These are phyloP conservation scores for Drosophila navojoa DNA, from an alignment of 1,140 invertebrate genomes.

Conservation along the genomic window DNA sequence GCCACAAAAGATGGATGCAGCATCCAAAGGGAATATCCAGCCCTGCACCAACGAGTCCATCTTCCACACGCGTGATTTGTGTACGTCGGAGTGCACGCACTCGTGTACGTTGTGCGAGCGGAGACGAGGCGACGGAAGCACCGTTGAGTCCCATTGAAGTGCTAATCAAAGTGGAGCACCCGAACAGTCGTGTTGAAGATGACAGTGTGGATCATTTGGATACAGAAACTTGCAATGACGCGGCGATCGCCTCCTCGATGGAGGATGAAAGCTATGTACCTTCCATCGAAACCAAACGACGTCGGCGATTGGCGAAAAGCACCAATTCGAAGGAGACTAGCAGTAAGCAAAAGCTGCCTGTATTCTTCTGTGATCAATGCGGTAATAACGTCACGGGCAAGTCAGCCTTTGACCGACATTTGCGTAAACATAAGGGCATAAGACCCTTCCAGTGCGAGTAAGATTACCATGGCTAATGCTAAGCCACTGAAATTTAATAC, in stretches of 20 bases:
- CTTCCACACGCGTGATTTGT: conserved; percentile 6
- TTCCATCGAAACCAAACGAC: conserved; percentile 19
- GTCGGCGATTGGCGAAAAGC: conserved; percentile 14
- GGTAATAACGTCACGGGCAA: conserved; percentile 63
- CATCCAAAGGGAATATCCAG: not conserved
- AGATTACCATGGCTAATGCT: not conserved
- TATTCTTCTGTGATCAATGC: conserved; percentile 71
- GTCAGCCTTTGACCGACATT: conserved; percentile 65
- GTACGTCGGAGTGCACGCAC: conserved; percentile 46
- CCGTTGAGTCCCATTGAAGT: conserved; percentile 47
- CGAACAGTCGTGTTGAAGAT: conserved; percentile 22
- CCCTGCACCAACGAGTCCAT: not conserved
- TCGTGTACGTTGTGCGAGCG: not conserved
- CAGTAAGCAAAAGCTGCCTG: conserved; percentile 41
- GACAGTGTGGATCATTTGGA: conserved; percentile 58
- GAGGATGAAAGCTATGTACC: conserved; percentile 11
- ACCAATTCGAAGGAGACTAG: conserved; percentile 30
- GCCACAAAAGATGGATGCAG: conserved; percentile 54
- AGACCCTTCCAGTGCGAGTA: conserved; percentile 72
- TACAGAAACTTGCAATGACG: conserved; percentile 2
- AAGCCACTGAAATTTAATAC: not conserved
- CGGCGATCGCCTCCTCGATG: not conserved
- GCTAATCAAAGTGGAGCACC: conserved; percentile 59
- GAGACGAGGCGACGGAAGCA: not conserved
- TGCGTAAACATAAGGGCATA: conserved; percentile 67